Evolutionary conservation across 2,888 invertebrate genomes (phyloP), one percentile per base, ranked within the genome.

Genomic region (Sthenelais limicola): DNA sequence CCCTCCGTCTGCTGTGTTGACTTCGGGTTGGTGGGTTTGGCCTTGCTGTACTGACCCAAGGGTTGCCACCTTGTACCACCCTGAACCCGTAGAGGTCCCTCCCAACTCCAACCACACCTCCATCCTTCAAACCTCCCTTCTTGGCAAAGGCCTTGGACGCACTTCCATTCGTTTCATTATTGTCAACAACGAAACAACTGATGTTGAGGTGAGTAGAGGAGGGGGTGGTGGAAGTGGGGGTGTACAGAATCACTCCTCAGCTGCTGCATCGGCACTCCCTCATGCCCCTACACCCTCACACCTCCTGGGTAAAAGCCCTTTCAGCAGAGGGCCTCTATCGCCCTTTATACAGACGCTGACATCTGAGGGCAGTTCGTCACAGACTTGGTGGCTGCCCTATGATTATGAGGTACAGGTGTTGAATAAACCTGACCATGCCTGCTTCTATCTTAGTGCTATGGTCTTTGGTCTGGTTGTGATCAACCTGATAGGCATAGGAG

Each of bases 401-500:
- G 43, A 47, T n/a, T 74, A 72, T 38, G 54, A 74, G 33, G 69
- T 74, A 28, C 51, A 72, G 43, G 72, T 76, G 30, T 33, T 38
- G 15, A 54, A 70, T 1, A 52, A 71, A 7, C 18, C 35, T 30
- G 30, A 68, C 35, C 30, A 28, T 21, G 47, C 62, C 9, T 51
- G 30, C 15, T 28, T 68, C 47, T 75, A 69, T 52, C 68, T 75
- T 32, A 49, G 68, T 33, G 48, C 47, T 24, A 33, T 71, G 30
- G 35, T 75, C 33, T 48, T 75, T 43, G 73, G 26, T 12, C 66
- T 75, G n/a, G 67, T 54, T 35, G 72, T 70, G 5, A 28, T 74
- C 49, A 76, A 76, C 72, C 54, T 76, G 66, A 32, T 74, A 21
- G 76, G 72, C 4, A 54, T 74, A 18, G 76, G 76, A 3, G 76